phyloP scores from a whole-genome alignment of 2,113 vertebrate genomes.

The Geothlypis trichas region DNA sequence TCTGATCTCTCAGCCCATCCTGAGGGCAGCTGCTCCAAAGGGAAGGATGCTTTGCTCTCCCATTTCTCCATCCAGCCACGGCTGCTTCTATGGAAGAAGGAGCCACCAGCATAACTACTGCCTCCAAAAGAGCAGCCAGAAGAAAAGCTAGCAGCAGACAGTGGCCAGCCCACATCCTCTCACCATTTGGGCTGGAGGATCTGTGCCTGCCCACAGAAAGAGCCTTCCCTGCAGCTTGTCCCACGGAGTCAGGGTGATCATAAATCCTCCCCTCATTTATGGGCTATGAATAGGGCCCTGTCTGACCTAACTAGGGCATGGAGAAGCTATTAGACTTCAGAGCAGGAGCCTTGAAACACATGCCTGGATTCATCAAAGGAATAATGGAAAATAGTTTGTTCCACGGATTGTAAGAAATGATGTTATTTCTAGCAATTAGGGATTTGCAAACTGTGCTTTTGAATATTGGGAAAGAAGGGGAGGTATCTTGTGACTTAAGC shows the following conservation, averaged over 20 bases:
- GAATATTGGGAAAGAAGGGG: neutral
- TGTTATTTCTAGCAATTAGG: conserved; percentile 53
- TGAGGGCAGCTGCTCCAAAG: neutral
- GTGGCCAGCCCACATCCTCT: conserved; percentile 48
- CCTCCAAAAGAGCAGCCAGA: conserved; percentile 2
- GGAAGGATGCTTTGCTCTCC: neutral
- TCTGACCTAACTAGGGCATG: conserved; percentile 64
- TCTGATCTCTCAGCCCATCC: neutral
- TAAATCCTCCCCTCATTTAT: conserved; percentile 55
- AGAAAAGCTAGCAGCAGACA: neutral
- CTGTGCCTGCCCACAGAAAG: neutral
- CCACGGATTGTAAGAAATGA: neutral
- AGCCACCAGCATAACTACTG: neutral
- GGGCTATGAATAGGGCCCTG: conserved; percentile 63
- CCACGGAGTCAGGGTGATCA: neutral
- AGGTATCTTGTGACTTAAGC: neutral
- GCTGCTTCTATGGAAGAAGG: neutral
- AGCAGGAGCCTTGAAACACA: conserved; percentile 49
- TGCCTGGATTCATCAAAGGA: conserved; percentile 52
- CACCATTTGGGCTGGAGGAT: neutral
- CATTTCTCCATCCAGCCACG: neutral
- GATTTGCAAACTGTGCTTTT: neutral
- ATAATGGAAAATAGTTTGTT: conserved; percentile 59
- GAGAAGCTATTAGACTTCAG: conserved; percentile 61
- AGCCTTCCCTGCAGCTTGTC: conserved; percentile 49